phyloP scores from a whole-genome alignment of 1,140 invertebrate species.

The Aphaenogaster floridana region DNA sequence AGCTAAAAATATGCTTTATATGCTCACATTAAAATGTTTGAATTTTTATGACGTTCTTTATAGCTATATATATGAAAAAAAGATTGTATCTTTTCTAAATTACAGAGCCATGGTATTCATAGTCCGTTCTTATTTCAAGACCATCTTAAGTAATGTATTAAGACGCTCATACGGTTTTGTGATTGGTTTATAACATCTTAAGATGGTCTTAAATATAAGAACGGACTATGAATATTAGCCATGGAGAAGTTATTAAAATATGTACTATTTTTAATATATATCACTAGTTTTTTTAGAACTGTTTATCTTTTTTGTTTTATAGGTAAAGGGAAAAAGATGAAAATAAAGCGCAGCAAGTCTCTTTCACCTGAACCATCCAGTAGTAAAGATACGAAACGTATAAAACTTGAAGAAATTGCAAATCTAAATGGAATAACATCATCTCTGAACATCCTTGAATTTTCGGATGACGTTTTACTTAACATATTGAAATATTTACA shows the following conservation, averaged over 20 bases:
- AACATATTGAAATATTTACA: conserved; percentile 87
- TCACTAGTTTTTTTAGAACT: not conserved
- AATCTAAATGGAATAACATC: conserved; percentile 50
- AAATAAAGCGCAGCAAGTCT: conserved; percentile 81
- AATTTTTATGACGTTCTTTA: not conserved
- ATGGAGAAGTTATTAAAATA: not conserved
- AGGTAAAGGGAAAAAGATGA: conserved; percentile 68
- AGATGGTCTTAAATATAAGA: no score
- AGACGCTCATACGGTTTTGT: no score
- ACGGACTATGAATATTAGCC: no score
- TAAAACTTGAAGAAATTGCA: conserved; percentile 68
- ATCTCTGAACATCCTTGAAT: conserved; percentile 76
- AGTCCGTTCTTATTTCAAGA: no score
- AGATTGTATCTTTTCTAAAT: not conserved
- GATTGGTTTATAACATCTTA: no score
- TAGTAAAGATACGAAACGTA: conserved; percentile 76
- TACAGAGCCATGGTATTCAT: not conserved
- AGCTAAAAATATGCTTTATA: not conserved
- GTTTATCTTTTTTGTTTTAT: conserved; percentile 3
- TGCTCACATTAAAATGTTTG: conserved; percentile 19
- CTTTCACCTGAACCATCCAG: conserved; percentile 79
- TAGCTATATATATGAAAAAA: not conserved
- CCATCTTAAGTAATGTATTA: no score
- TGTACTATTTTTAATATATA: not conserved
- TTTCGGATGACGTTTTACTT: conserved; percentile 87